Conservation (phyloP, 2,113 vertebrate species). For the Heptranchias perlo region DNA sequence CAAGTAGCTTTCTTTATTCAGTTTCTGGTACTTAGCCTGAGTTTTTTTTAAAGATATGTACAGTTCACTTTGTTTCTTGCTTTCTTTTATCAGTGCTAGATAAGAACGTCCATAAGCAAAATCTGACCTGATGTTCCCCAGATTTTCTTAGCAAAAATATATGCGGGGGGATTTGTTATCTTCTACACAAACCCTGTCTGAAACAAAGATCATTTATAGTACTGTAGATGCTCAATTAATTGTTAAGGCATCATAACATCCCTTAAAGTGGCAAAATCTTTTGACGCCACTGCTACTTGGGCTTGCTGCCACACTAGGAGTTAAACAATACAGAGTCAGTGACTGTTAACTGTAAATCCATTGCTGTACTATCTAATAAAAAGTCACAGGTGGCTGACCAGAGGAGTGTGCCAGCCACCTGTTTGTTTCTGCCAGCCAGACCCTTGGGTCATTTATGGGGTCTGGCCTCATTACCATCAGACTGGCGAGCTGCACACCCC, state of each 20-base stretch:
- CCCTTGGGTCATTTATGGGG: not conserved
- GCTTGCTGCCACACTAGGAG: not conserved
- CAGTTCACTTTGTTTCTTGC: not conserved
- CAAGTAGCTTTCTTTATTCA: not conserved
- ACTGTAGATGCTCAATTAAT: not conserved
- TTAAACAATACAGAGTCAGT: not conserved
- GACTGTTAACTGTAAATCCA: not conserved
- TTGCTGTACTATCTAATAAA: not conserved
- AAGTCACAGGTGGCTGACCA: not conserved
- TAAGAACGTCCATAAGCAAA: not conserved
- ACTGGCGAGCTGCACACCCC: not conserved
- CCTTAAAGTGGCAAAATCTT: not conserved
- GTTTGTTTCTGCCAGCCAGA: not conserved
- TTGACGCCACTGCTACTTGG: not conserved
- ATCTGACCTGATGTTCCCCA: slow-evolving; percentile 6
- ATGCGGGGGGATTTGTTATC: not conserved
- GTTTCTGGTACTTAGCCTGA: not conserved
- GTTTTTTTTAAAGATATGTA: not conserved
- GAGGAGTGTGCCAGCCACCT: not conserved
- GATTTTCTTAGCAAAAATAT: not conserved
- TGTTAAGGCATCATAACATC: not conserved
- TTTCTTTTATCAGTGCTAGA: not conserved
- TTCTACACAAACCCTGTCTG: not conserved
- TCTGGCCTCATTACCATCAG: not conserved
- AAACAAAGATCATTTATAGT: not conserved